These are phyloP conservation scores for Eupristina koningsbergeri DNA, from an alignment of 1,140 invertebrate species.

Conservation along the genomic window DNA sequence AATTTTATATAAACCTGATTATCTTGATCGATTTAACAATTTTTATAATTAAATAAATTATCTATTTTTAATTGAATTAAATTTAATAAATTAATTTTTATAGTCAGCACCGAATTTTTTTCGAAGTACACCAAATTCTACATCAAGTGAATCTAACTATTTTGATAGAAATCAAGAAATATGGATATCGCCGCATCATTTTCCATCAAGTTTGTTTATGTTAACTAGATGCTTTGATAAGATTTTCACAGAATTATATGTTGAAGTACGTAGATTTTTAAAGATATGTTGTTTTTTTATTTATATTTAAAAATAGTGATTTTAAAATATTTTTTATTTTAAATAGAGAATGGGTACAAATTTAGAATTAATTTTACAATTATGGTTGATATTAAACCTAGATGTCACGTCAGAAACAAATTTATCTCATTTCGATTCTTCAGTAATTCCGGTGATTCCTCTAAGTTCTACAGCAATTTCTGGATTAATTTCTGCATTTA, in stretches of 20 bases:
- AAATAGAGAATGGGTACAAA: constrained; percentile 74
- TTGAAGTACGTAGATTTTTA: constrained; percentile 60
- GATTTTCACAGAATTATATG: constrained; percentile 77
- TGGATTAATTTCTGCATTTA: constrained; percentile 80
- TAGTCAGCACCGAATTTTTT: constrained; percentile 57
- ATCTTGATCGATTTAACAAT: no score
- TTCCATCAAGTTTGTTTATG: constrained; percentile 74
- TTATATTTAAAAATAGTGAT: background rate
- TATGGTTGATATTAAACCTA: constrained; percentile 88
- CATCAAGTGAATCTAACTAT: constrained; percentile 58
- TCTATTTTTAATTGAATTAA: no score
- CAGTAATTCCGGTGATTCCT: constrained; percentile 80
- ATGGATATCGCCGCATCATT: constrained; percentile 61
- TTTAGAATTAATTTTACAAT: constrained; percentile 85
- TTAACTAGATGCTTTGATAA: constrained; percentile 81
- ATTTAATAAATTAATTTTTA: constrained; percentile 31
- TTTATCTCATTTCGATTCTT: constrained; percentile 75
- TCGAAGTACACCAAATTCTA: constrained; percentile 55
- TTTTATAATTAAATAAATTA: no score
- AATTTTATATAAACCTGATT: no score
- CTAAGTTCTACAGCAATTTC: constrained; percentile 81
- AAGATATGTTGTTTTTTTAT: constrained; percentile 4
- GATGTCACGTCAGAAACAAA: constrained; percentile 71
- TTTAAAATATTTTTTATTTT: constrained; percentile 40
- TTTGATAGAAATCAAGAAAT: constrained; percentile 61